Conservation (phyloP, 2,113 vertebrate species). For the Ceyx margarethae region DNA sequence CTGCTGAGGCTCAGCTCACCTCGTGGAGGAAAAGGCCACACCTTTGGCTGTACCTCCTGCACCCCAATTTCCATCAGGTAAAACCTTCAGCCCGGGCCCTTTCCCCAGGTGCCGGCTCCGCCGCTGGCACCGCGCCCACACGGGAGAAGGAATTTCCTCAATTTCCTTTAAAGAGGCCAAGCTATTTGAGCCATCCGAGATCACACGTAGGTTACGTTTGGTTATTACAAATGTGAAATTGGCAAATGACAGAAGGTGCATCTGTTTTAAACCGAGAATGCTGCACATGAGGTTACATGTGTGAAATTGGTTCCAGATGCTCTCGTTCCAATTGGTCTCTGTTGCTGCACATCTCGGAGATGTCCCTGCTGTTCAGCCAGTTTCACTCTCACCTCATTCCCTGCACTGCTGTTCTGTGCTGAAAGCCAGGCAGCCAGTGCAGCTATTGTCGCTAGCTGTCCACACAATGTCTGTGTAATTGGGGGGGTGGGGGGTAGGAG, state of each 20-base stretch:
- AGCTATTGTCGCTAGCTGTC: no score
- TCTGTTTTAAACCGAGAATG: conserved; percentile 40
- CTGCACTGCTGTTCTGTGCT: neutral
- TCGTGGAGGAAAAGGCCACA: neutral
- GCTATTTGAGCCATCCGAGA: conserved; percentile 42
- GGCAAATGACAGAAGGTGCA: conserved; percentile 43
- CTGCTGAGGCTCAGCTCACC: neutral
- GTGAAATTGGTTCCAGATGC: conserved; percentile 68
- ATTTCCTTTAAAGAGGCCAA: conserved; percentile 63
- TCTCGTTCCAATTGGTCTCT: neutral
- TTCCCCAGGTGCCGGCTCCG: neutral
- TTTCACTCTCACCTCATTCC: conserved; percentile 39
- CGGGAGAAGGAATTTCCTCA: conserved; percentile 67
- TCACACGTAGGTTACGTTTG: conserved; percentile 43
- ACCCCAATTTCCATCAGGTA: neutral
- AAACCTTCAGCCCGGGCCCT: neutral
- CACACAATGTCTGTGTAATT: no score
- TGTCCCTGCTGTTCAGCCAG: neutral
- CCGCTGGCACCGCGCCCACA: conserved; percentile 41
- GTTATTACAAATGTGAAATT: conserved; percentile 36
- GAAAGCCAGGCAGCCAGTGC: no score
- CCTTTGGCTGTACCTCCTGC: neutral
- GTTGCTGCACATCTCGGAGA: neutral
- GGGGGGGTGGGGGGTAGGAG: no score
- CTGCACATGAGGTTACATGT: neutral